Evolutionary conservation across 2,797 vertebrate species (phyloP), one percentile per base, ranked within the genome.

Genomic region (Rhabdomys pumilio): DNA sequence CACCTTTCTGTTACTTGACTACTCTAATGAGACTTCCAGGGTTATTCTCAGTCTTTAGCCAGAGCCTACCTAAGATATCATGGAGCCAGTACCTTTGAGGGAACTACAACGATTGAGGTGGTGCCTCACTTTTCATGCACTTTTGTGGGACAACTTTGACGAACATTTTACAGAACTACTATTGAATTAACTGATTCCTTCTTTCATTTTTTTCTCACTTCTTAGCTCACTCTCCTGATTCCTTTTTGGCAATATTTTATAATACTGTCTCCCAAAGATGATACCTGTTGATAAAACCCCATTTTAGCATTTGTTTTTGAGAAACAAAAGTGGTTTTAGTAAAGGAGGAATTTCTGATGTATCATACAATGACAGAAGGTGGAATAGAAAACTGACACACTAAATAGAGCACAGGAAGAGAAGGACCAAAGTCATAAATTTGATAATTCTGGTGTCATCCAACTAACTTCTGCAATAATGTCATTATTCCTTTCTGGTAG

Each of bases 81-180:
- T 14, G 5, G 29, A 80, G 12, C 38, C 55, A 44, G 22, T 83
- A 6, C 2, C 3, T 65, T 41, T 4, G 44, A 20, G 5, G 14
- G 17, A 87, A 67, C 1, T 3, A 79, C 80, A 57, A 65, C 1
- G 17, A 80, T 12, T 31, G 47, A 57, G 7, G 26, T 59, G n/a
- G 2, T 38, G 75, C 1, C 22, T 0, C 2, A 50, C 1, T 2
- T 65, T 81, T 15, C 22, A 47, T 26, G 26, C 8, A 0, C 1
- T 12, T 72, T 55, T 1, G 10, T 59, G n/a, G 12, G 17, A 41
- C 9, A 89, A 31, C 1, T 86, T 55, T 57, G 26, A 67, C 9
- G 31, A 4, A 67, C 24, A 13, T 50, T 92, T 24, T 69, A 29
- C 3, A n/a, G n/a, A 19, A 1, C 50, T 20, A 17, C 24, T 63